phyloP scores from a whole-genome alignment of 2,113 vertebrate genomes.

The Corythornis madagascariensis region DNA sequence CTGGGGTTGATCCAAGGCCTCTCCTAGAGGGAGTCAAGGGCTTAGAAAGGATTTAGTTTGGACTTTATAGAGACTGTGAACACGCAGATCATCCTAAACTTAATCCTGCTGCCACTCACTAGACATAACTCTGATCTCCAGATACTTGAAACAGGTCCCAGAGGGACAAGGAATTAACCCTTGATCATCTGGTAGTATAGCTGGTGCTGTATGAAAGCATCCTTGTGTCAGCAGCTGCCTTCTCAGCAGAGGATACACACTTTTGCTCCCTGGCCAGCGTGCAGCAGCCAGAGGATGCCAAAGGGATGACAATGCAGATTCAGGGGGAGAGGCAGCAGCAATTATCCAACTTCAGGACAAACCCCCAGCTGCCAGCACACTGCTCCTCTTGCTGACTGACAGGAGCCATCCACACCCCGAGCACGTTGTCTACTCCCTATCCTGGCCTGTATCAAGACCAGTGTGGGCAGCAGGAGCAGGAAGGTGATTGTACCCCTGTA shows the following conservation, averaged over 20 bases:
- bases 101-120: background rate
- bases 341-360: background rate
- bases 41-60: conserved; percentile 31
- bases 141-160: background rate
- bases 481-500: too few relatives aligned
- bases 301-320: background rate
- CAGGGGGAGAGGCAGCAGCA: background rate
- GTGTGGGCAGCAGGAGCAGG: too few relatives aligned
- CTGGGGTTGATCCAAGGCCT: background rate
- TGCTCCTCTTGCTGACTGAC: background rate
- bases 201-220: background rate
- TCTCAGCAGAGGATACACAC: background rate
- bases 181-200: background rate
- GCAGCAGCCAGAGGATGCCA: background rate
- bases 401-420: background rate
- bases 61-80: background rate
- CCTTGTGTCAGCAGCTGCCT: background rate
- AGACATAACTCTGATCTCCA: background rate
- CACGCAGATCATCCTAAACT: background rate
- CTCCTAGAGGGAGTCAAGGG: background rate
- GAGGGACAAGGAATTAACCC: background rate
- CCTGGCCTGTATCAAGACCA: too few relatives aligned
- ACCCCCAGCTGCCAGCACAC: background rate
- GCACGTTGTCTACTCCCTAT: too few relatives aligned
- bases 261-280: background rate